Base-by-base conservation (phyloP, 2,113 vertebrate genomes). In the Narcine bancroftii region DNA sequence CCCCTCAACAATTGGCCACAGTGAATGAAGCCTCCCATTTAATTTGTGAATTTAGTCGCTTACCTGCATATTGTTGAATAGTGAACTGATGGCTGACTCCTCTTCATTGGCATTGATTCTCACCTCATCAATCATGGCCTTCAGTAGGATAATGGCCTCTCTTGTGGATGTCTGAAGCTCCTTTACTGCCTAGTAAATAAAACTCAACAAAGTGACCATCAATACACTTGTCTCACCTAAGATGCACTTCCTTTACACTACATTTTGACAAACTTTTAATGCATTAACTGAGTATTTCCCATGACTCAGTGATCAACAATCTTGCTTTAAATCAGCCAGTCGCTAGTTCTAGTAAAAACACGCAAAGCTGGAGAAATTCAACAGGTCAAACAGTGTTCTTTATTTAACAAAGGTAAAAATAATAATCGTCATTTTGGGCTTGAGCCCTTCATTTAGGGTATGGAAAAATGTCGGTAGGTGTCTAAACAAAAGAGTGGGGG, bases 111-210 rank as follows among this genome's bases (percentile, higher is more conserved):
- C 97, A 0, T 98, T 99, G 93, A 96, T 95, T 53, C 95, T 96
- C 93, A 99, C 98, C 94, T 99, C 98, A 93, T 97, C 97, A 0
- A 98, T 97, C 98, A 98, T 97, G 13, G 97, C 96, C 93, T 97
- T 98, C 87, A 99, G 96, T 92, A 98, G 96, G 77, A 96, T 92
- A 9, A 98, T 98, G 50, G 98, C 97, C 92, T 99, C 98, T 0
- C 97, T 95, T 0, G 97, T 96, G 92, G 97, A 97, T 0, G 95
- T 97, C 96, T 99, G 98, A 92, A 99, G 96, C 92, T 98, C 98
- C 94, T 99, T 99, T 94, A 99, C 98, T 0, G 97, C 97, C 98
- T 99, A 93, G 92, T 72, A 72, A 36, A 56, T 50, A 75, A 15
- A 36, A 69, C 69, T 92, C 24, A 10, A 42, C 71, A 92, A 56